Percentiles rank a stretch among this genome's conserved stretches.
Conservation (phyloP, 2,797 vertebrate genomes). For the Amblyopsis hoosieri region DNA sequence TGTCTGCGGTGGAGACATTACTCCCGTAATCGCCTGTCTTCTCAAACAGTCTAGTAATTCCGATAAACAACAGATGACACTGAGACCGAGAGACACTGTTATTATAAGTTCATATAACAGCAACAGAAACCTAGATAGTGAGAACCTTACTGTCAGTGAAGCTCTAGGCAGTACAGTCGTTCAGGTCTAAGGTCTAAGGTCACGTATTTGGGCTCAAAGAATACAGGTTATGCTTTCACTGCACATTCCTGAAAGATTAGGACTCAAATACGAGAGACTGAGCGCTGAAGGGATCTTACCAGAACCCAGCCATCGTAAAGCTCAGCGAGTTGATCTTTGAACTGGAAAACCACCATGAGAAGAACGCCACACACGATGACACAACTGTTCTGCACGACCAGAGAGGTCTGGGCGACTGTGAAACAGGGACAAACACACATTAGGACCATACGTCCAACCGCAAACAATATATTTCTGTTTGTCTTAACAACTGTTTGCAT, state of each 20-base stretch:
- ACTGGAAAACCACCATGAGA: slow-evolving; percentile 94
- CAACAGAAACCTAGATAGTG: no score
- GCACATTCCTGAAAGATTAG: slow-evolving; percentile 19
- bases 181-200: slow-evolving; percentile 12
- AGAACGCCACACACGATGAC: slow-evolving; percentile 93
- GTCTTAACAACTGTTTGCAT: no score
- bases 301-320: slow-evolving; percentile 96
- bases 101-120: no score
- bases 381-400: slow-evolving; percentile 93
- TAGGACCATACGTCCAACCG: slow-evolving; percentile 32
- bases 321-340: slow-evolving; percentile 84
- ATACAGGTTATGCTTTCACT: slow-evolving; percentile 14
- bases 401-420: slow-evolving; percentile 94
- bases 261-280: slow-evolving; percentile 8
- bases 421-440: slow-evolving; percentile 30
- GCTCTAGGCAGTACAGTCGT: no score
- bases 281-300: slow-evolving; percentile 77
- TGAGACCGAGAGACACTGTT: background rate
- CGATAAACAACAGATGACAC: background rate
- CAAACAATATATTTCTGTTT: slow-evolving; percentile 41
- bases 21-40: background rate
- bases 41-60: background rate
- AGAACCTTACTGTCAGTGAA: no score
- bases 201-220: slow-evolving; percentile 16
- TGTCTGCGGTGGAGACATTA: background rate